Conservation (phyloP, 2,113 vertebrate species). For the Hydrochoerus hydrochaeris region DNA sequence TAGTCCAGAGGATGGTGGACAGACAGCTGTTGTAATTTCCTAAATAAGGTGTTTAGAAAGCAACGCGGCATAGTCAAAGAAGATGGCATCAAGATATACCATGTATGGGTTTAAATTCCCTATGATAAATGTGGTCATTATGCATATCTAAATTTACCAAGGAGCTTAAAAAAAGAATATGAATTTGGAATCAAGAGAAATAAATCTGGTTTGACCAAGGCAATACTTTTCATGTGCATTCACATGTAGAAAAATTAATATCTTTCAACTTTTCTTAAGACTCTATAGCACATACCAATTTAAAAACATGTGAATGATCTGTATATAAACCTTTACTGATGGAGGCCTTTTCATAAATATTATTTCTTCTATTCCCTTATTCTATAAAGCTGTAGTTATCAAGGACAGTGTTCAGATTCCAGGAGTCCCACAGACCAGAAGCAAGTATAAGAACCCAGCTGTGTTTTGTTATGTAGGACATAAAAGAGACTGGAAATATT, state of each 20-base stretch:
- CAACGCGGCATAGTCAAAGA: background rate
- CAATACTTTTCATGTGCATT: background rate
- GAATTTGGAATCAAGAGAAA: background rate
- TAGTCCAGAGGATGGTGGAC: background rate
- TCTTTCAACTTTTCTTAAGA: background rate
- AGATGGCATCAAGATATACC: background rate
- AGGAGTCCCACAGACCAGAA: background rate
- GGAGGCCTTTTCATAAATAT: background rate
- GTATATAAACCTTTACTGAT: background rate
- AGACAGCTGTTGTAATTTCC: background rate
- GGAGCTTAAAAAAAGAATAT: background rate
- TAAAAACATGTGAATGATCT: constrained; percentile 28
- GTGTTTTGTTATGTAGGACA: background rate
- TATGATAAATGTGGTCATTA: background rate
- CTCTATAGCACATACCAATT: background rate
- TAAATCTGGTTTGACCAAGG: background rate
- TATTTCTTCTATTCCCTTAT: background rate
- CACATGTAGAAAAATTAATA: background rate
- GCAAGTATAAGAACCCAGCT: background rate
- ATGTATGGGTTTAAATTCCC: background rate
- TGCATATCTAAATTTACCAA: background rate
- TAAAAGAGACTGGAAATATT: background rate
- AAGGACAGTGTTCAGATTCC: background rate
- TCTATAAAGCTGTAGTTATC: background rate
- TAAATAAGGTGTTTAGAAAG: background rate